These are phyloP conservation scores for Eupithecia pulchellata DNA, from an alignment of 2,888 invertebrate genomes.

Conservation along the genomic window DNA sequence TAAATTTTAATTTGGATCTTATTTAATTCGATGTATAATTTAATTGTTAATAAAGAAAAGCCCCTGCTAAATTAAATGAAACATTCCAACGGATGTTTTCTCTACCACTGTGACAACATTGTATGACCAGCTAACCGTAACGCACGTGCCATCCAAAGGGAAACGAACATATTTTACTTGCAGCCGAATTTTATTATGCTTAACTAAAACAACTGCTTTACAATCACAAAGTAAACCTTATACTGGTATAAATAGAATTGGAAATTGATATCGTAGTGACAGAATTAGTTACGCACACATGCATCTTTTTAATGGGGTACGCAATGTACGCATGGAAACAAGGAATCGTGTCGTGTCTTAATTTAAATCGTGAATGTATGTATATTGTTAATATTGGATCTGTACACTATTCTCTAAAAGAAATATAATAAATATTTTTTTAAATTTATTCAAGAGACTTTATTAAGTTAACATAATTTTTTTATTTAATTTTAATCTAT, in stretches of 20 bases:
- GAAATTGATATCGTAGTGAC: slow-evolving; percentile 29
- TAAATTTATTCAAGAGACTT: no score
- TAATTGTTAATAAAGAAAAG: no score
- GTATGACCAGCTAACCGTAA: slow-evolving; percentile 56
- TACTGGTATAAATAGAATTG: not conserved
- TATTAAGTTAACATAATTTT: no score
- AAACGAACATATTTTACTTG: slow-evolving; percentile 46
- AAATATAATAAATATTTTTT: no score
- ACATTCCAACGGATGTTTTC: slow-evolving; percentile 59
- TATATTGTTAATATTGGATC: slow-evolving; percentile 40
- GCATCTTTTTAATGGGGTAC: slow-evolving; percentile 63
- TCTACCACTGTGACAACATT: slow-evolving; percentile 63
- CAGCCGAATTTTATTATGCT: slow-evolving; percentile 42
- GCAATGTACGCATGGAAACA: slow-evolving; percentile 60
- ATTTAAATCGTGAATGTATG: slow-evolving; percentile 61
- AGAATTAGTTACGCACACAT: slow-evolving; percentile 74
- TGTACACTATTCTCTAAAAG: not conserved
- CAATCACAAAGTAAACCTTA: not conserved
- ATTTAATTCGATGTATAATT: no score
- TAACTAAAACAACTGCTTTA: not conserved
- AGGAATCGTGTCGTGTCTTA: slow-evolving; percentile 57
- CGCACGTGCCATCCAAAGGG: slow-evolving; percentile 63
- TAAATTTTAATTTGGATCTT: no score
- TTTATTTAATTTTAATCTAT: no score
- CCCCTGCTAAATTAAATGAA: slow-evolving; percentile 43